Percentiles rank a stretch among this genome's conserved stretches.
Conservation (phyloP, 2,113 vertebrate species). For the Lutjanus erythropterus region DNA sequence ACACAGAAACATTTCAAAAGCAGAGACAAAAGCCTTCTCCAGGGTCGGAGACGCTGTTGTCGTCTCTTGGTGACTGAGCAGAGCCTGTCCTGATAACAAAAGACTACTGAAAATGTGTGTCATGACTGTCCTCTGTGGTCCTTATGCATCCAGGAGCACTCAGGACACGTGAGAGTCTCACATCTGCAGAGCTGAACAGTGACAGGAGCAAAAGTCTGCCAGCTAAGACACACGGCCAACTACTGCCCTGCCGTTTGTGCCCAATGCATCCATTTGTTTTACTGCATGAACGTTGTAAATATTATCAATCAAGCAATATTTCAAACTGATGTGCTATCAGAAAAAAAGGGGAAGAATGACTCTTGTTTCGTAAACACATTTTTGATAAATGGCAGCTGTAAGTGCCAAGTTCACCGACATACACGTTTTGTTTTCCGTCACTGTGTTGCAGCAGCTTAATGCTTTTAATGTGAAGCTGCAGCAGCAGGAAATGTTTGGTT, state of each 20-base stretch:
- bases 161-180: slow-evolving; percentile 80
- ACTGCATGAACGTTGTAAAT: slow-evolving; percentile 39
- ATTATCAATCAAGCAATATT: too few relatives aligned
- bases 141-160: slow-evolving; percentile 76
- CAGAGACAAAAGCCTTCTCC: slow-evolving; percentile 8
- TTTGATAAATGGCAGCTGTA: too few relatives aligned
- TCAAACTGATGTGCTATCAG: too few relatives aligned
- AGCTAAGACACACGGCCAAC: neutral
- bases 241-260: neutral
- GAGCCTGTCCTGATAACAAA: slow-evolving; percentile 24
- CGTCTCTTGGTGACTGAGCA: slow-evolving; percentile 9
- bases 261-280: slow-evolving; percentile 7
- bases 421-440: too few relatives aligned
- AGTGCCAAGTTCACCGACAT: too few relatives aligned
- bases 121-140: slow-evolving; percentile 31
- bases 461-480: too few relatives aligned
- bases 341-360: too few relatives aligned
- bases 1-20: neutral
- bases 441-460: too few relatives aligned
- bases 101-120: slow-evolving; percentile 10
- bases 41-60: too few relatives aligned
- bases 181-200: slow-evolving; percentile 56
- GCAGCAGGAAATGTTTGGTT: too few relatives aligned
- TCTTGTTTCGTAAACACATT: too few relatives aligned
- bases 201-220: neutral